These are phyloP conservation scores for Calonectris borealis DNA, from an alignment of 2,113 vertebrate species.

Conservation along the genomic window DNA sequence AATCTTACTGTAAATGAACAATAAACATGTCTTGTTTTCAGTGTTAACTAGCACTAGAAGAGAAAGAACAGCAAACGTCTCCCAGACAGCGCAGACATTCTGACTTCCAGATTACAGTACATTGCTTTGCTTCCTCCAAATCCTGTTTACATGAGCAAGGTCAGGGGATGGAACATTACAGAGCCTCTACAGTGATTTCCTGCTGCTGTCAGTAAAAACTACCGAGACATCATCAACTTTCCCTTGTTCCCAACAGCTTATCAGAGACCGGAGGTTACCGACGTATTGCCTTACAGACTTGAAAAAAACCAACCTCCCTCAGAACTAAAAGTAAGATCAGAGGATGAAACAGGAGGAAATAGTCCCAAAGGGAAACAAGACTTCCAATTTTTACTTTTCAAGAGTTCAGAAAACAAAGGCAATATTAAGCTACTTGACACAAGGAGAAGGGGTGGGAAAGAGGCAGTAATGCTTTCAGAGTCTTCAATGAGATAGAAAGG, in stretches of 20 bases:
- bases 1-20: background rate
- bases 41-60: background rate
- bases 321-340: background rate
- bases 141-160: conserved; percentile 66
- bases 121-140: conserved; percentile 52
- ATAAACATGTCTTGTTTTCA: background rate
- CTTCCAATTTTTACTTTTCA: background rate
- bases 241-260: conserved; percentile 34
- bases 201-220: conserved; percentile 46
- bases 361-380: background rate
- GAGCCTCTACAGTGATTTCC: conserved; percentile 49
- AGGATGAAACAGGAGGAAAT: background rate
- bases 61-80: conserved; percentile 36
- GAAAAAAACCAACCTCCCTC: background rate
- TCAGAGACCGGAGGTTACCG: background rate
- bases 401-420: background rate
- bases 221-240: conserved; percentile 41
- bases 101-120: conserved; percentile 44
- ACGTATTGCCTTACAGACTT: background rate
- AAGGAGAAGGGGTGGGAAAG: background rate
- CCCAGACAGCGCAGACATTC: background rate
- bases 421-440: background rate
- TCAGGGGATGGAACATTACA: conserved; percentile 48
- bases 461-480: background rate
- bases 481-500: background rate